Percentiles rank a stretch among this genome's conserved stretches.
These are phyloP conservation scores for Paralinhomoeus sp. DNA, from an alignment of 2,888 invertebrate genomes.

Conservation along the genomic window DNA sequence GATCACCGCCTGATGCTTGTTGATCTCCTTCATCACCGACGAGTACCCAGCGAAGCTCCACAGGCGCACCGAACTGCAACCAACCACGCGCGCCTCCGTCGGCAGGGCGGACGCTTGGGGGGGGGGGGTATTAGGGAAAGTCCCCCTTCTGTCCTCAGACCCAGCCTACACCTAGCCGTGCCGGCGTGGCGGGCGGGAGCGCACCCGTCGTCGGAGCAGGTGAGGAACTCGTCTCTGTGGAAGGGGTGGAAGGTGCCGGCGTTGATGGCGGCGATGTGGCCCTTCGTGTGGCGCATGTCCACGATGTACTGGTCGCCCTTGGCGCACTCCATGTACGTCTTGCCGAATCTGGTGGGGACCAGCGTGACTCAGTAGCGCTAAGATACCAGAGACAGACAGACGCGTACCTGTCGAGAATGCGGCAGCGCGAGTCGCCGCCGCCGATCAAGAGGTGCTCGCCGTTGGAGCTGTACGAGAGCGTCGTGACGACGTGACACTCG, in stretches of 20 bases:
- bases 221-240: conserved; percentile 69
- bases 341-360: not conserved
- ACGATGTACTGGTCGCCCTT: conserved; percentile 81
- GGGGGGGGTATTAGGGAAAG: not conserved
- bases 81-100: not conserved
- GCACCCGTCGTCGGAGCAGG: conserved; percentile 66
- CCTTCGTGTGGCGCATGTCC: conserved; percentile 75
- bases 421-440: conserved; percentile 38
- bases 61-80: conserved; percentile 48
- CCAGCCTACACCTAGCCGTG: too few relatives aligned
- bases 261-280: conserved; percentile 72
- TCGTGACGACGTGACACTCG: conserved; percentile 53
- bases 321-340: too few relatives aligned
- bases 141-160: not conserved
- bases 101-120: not conserved
- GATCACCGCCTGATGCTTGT: conserved; percentile 52
- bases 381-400: not conserved
- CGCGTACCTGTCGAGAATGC: not conserved
- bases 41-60: conserved; percentile 80
- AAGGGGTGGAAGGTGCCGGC: conserved; percentile 82
- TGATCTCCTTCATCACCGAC: conserved; percentile 27
- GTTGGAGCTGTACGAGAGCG: conserved; percentile 68
- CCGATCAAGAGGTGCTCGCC: conserved; percentile 79
- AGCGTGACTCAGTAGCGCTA: not conserved
- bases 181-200: too few relatives aligned